Evolutionary conservation across 2,888 invertebrate genomes (phyloP).

Genomic region (Fissipunctia ypsillon): DNA sequence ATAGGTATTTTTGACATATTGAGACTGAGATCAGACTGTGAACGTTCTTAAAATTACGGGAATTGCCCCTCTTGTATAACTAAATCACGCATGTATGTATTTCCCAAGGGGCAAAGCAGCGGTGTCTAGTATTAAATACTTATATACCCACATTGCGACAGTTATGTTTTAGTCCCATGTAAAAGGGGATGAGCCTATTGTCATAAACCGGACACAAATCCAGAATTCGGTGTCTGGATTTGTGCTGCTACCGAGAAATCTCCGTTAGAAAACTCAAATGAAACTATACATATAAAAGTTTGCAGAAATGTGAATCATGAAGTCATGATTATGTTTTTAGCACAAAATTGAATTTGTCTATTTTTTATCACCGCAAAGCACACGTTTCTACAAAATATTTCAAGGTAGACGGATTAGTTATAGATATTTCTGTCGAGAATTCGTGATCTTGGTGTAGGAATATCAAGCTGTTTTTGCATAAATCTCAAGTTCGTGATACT

Average conservation of each 20-base stretch:
- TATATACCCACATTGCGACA: background rate
- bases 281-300: background rate
- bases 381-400: conserved; percentile 11
- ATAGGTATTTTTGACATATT: too few relatives aligned
- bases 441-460: conserved; percentile 28
- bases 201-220: background rate
- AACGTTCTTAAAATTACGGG: too few relatives aligned
- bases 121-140: background rate
- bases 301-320: background rate
- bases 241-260: background rate
- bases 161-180: background rate
- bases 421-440: conserved; percentile 15
- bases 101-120: background rate
- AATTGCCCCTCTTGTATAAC: too few relatives aligned
- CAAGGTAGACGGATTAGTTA: conserved; percentile 3
- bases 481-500: conserved; percentile 30
- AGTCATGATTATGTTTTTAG: background rate
- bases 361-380: background rate
- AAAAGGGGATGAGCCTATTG: background rate
- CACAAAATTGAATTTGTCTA: background rate
- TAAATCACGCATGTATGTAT: background rate
- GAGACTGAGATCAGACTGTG: too few relatives aligned
- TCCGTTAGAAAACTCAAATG: background rate
- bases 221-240: background rate
- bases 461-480: conserved; percentile 23